A percentile compares a stretch with the other conserved stretches of the same genome.
These are phyloP conservation scores for Spea bombifrons DNA, from an alignment of 2,113 vertebrate genomes.

Conservation along the genomic window DNA sequence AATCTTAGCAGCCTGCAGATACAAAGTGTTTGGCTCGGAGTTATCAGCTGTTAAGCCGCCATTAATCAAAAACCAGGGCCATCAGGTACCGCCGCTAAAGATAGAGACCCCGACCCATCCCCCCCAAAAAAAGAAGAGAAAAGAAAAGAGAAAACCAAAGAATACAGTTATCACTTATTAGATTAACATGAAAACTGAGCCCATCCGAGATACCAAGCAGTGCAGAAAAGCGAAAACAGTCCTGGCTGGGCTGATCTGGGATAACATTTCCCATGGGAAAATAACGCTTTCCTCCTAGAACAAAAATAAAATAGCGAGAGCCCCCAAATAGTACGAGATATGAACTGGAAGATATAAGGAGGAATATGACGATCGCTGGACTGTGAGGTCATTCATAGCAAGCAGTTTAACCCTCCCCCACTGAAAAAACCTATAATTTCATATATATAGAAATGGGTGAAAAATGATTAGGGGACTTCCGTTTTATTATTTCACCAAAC, in stretches of 20 bases:
- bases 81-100: not conserved
- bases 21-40: not conserved
- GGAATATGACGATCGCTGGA: no score
- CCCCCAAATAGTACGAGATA: conserved; percentile 13
- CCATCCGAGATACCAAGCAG: not conserved
- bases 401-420: no score
- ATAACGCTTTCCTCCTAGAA: not conserved
- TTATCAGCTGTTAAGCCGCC: not conserved
- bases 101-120: no score
- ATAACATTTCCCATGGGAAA: conserved; percentile 33
- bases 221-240: not conserved
- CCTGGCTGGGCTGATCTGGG: not conserved
- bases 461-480: no score
- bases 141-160: conserved; percentile 2
- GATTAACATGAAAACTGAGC: not conserved
- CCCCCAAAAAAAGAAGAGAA: not conserved
- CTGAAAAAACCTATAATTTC: no score
- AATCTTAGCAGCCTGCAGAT: not conserved
- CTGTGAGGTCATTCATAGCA: no score
- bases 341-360: not conserved
- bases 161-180: not conserved
- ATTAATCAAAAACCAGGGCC: conserved; percentile 1
- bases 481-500: no score
- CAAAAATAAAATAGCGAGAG: not conserved
- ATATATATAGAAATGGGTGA: no score